phyloP scores from a whole-genome alignment of 2,888 invertebrate genomes.

The Acleris holmiana region DNA sequence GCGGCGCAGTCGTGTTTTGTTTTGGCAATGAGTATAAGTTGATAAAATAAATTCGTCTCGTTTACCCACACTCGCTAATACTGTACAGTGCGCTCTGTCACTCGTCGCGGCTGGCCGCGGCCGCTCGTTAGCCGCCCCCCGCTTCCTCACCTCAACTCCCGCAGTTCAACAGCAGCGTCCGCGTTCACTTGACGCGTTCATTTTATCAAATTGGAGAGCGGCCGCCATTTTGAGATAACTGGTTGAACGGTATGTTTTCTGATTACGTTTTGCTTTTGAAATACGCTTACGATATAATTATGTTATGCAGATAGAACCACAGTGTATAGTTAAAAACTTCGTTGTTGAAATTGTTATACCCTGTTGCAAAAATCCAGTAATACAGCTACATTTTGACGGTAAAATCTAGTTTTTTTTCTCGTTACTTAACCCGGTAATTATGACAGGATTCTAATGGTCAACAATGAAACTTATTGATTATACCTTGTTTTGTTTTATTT shows the following conservation, averaged over 20 bases:
- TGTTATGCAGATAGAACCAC: too few species aligned
- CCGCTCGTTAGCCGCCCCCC: background rate
- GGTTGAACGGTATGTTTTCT: constrained; percentile 10
- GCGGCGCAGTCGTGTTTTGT: too few species aligned
- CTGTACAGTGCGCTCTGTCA: constrained; percentile 5
- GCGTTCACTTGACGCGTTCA: background rate
- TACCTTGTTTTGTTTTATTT: too few species aligned
- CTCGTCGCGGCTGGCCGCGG: background rate
- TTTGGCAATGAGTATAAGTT: too few species aligned
- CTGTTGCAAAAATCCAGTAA: too few species aligned
- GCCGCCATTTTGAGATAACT: constrained; percentile 1
- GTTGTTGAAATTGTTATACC: too few species aligned
- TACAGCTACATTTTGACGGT: too few species aligned
- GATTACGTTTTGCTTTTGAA: background rate
- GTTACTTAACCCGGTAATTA: too few species aligned
- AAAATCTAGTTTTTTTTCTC: too few species aligned
- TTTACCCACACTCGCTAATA: background rate
- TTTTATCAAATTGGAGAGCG: background rate
- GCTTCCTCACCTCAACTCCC: background rate
- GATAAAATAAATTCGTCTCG: constrained; percentile 3
- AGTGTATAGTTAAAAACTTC: too few species aligned
- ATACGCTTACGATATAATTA: background rate
- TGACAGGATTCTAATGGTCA: too few species aligned
- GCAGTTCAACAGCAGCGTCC: constrained; percentile 25
- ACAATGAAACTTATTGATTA: too few species aligned